Conservation (phyloP, 2,113 vertebrate genomes). For the Neopipo cinnamomea region DNA sequence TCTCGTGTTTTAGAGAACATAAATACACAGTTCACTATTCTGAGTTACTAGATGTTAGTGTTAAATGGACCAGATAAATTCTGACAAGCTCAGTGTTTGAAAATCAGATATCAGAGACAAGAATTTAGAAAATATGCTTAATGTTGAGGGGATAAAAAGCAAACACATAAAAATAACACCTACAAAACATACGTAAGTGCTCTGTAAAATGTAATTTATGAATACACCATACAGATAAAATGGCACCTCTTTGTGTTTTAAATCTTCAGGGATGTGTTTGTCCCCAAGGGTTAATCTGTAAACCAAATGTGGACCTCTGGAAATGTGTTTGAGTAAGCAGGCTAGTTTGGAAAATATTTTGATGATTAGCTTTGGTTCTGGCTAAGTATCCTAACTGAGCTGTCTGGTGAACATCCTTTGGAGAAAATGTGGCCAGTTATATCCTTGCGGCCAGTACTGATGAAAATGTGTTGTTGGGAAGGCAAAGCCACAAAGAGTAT, state of each 20-base stretch:
- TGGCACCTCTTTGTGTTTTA: neutral
- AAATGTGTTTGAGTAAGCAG: neutral
- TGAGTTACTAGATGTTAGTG: neutral
- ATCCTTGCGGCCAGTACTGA: too few relatives aligned
- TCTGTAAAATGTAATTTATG: neutral
- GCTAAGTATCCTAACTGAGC: neutral
- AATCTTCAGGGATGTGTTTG: neutral
- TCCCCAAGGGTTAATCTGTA: neutral
- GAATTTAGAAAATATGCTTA: neutral
- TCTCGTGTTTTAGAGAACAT: neutral
- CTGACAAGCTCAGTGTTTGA: neutral
- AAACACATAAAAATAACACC: neutral
- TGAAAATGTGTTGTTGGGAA: neutral
- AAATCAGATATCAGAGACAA: neutral
- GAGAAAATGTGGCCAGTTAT: neutral
- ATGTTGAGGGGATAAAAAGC: neutral
- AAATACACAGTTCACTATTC: neutral
- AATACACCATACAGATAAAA: neutral
- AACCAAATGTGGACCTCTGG: neutral
- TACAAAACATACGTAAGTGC: neutral
- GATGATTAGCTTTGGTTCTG: neutral
- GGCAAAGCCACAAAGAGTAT: neutral
- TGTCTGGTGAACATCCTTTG: neutral
- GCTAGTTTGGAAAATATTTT: neutral
- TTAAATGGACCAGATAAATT: neutral